Percentiles rank a stretch among this genome's conserved stretches.
Evolutionary conservation across 2,113 vertebrate species (phyloP).

Genomic region (Dicaeum eximium): DNA sequence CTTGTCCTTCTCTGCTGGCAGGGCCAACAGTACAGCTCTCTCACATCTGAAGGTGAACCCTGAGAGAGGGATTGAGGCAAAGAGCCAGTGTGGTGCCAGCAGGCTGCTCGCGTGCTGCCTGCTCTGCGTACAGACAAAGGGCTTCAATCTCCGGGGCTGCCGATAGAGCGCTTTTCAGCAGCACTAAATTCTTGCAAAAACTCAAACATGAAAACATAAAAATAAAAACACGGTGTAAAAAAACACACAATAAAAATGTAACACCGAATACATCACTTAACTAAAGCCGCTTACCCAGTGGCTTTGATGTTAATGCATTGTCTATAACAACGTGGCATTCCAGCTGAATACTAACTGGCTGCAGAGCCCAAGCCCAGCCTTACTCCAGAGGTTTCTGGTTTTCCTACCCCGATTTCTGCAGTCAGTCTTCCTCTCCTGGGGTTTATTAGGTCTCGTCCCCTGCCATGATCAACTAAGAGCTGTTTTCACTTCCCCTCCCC

Average conservation of each 20-base stretch:
- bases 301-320: slow-evolving; percentile 51
- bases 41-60: background rate
- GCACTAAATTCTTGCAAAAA: slow-evolving; percentile 47
- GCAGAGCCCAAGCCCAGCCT: background rate
- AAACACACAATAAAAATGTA: slow-evolving; percentile 44
- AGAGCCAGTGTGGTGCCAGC: background rate
- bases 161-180: background rate
- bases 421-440: background rate
- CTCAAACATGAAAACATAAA: slow-evolving; percentile 31
- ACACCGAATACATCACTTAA: slow-evolving; percentile 57
- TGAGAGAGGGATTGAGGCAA: background rate
- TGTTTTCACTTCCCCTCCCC: slow-evolving; percentile 43
- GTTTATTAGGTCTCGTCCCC: slow-evolving; percentile 25
- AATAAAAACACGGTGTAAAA: slow-evolving; percentile 42
- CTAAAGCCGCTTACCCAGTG: slow-evolving; percentile 43
- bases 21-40: background rate
- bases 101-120: background rate
- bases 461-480: background rate
- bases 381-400: slow-evolving; percentile 17
- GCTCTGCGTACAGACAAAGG: background rate
- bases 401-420: slow-evolving; percentile 23
- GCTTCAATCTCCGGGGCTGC: background rate
- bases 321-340: background rate
- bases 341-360: slow-evolving; percentile 28
- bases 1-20: background rate